Base-by-base conservation (phyloP, 2,797 vertebrate genomes). In the Trachurus trachurus region DNA sequence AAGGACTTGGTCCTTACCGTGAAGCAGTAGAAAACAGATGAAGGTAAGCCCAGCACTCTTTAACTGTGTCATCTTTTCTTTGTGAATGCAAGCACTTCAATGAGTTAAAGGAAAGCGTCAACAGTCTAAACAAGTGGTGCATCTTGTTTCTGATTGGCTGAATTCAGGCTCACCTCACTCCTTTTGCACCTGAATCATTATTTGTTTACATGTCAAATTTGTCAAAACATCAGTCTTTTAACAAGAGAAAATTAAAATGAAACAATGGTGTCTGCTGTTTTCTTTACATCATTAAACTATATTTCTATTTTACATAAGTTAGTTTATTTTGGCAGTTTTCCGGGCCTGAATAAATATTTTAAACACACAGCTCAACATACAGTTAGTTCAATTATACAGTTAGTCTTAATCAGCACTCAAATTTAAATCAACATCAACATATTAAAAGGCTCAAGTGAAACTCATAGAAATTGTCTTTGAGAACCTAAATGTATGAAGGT, bases 1-100 rank as follows among this genome's bases (percentile, higher is more conserved):
- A 50, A 52, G 4, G 21, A 2, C 10, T 21, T 52, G 4, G n/a
- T 52, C n/a, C 49, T 86, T 84, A 89, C 90, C 66, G 2, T 72
- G 66, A 74, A 84, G 66, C 17, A 89, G 22, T 45, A 17, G 21
- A 39, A 79, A 66, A 42, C 47, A 71, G 11, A 80, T 45, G 54
- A 81, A 10, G 10, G 66, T 2, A 2, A 85, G 40, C 7, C 19
- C 26, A 21, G 62, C 37, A 44, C 26, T 17, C 66, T 63, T 88
- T 9, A 49, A 4, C 1, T 39, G 12, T 17, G 49, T 52, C 78
- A 65, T 54, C 22, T 22, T 54, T 13, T 16, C 52, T 54, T 13
- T 54, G 22, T 29, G 6, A 54, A 22, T 8, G 6, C 22, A 29
- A 54, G 29, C 12, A 15, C 21, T 21, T 49, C 34, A 29, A 53